Conservation (phyloP, 2,888 invertebrate species). For the Hypomecis punctinalis region DNA sequence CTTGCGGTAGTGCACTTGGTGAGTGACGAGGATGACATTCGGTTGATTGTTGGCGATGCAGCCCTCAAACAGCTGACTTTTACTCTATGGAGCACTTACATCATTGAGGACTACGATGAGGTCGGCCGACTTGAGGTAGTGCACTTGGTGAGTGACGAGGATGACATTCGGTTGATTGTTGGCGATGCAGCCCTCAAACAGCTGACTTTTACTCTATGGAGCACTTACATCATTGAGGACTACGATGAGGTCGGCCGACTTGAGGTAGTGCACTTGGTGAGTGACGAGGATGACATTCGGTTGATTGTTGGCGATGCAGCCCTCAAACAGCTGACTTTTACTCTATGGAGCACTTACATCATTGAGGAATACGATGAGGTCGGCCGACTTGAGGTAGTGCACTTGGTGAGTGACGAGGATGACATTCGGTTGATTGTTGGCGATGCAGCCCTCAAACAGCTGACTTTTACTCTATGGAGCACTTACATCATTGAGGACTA, state of each 20-base stretch:
- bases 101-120: constrained; percentile 84
- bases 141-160: constrained; percentile 94
- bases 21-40: constrained; percentile 92
- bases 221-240: too few species aligned
- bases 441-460: constrained; percentile 89
- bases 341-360: too few species aligned
- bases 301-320: constrained; percentile 87
- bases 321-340: constrained; percentile 88
- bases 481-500: constrained; percentile 85
- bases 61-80: constrained; percentile 88
- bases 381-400: constrained; percentile 83
- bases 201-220: too few species aligned
- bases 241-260: constrained; percentile 80
- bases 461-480: too few species aligned
- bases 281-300: constrained; percentile 91
- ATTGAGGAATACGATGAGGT: constrained; percentile 84
- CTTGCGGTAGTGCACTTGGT: constrained; percentile 89
- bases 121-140: constrained; percentile 80
- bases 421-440: constrained; percentile 86
- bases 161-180: constrained; percentile 88
- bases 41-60: constrained; percentile 88
- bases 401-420: constrained; percentile 95
- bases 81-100: too few species aligned
- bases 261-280: constrained; percentile 90
- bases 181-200: constrained; percentile 89